A percentile compares a stretch with the other conserved stretches of the same genome.
Conservation (phyloP, 1,140 invertebrate species). For the Pseudomyrmex gracilis region DNA sequence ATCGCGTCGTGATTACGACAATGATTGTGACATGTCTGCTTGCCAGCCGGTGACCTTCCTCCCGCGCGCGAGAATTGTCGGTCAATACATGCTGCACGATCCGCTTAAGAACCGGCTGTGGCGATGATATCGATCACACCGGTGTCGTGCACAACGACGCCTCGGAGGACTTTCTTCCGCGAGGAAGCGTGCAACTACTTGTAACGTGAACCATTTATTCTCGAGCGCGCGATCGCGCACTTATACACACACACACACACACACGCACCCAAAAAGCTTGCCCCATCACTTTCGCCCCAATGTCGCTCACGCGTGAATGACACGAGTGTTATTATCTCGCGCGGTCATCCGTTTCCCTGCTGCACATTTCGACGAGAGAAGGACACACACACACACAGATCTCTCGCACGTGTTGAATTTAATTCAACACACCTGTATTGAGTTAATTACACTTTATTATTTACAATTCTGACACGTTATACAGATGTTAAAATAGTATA, state of each 20-base stretch:
- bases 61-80: conserved; percentile 71
- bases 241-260: too few relatives aligned
- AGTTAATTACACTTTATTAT: too few relatives aligned
- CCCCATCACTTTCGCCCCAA: conserved; percentile 14
- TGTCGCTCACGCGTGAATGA: conserved; percentile 3
- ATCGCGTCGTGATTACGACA: conserved; percentile 38
- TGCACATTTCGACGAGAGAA: neutral
- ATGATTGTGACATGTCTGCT: conserved; percentile 55
- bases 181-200: conserved; percentile 42
- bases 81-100: conserved; percentile 73
- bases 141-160: conserved; percentile 61
- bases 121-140: conserved; percentile 74
- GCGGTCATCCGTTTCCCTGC: neutral
- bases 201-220: conserved; percentile 14
- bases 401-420: neutral
- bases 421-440: too few relatives aligned
- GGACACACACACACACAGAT: neutral
- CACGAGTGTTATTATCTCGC: conserved; percentile 16
- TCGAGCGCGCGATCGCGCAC: neutral
- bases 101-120: conserved; percentile 61
- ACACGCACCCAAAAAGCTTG: too few relatives aligned
- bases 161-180: conserved; percentile 47
- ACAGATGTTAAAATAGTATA: too few relatives aligned
- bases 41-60: conserved; percentile 69
- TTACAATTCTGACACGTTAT: too few relatives aligned